These are phyloP conservation scores for Cephus rjabovi DNA, from an alignment of 2,888 invertebrate species.

Conservation along the genomic window DNA sequence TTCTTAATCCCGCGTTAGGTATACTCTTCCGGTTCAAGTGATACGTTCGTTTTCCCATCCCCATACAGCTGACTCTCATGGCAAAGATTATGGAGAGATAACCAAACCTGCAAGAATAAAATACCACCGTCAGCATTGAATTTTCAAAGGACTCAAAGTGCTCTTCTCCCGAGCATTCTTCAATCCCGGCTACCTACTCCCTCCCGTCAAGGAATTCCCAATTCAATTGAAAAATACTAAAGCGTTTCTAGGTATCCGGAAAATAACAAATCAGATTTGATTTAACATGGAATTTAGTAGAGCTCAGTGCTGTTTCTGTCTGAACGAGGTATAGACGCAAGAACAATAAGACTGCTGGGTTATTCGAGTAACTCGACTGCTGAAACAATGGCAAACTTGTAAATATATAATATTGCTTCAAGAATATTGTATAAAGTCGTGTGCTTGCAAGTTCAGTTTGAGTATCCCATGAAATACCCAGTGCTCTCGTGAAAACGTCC, in stretches of 20 bases:
- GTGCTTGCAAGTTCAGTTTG: neutral
- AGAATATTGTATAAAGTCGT: neutral
- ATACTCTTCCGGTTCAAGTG: constrained; percentile 29
- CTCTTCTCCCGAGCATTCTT: neutral
- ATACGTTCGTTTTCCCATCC: neutral
- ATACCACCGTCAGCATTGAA: constrained; percentile 33
- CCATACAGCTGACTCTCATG: neutral
- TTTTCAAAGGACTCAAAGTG: constrained; percentile 19
- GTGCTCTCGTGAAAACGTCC: neutral
- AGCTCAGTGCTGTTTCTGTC: neutral
- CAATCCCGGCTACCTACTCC: neutral
- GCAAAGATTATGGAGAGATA: constrained; percentile 6
- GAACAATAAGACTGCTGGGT: neutral
- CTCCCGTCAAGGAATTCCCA: neutral
- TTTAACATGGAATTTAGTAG: neutral
- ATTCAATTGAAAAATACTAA: neutral
- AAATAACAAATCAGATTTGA: neutral
- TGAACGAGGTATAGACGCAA: neutral
- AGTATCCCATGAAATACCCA: neutral
- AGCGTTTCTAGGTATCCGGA: neutral
- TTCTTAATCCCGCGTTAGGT: constrained; percentile 46
- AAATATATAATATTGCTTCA: neutral
- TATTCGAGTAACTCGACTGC: neutral
- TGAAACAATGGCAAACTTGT: neutral
- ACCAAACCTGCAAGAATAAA: neutral